These are phyloP conservation scores for Lithophane leautieri DNA, from an alignment of 2,888 invertebrate species.

Conservation along the genomic window DNA sequence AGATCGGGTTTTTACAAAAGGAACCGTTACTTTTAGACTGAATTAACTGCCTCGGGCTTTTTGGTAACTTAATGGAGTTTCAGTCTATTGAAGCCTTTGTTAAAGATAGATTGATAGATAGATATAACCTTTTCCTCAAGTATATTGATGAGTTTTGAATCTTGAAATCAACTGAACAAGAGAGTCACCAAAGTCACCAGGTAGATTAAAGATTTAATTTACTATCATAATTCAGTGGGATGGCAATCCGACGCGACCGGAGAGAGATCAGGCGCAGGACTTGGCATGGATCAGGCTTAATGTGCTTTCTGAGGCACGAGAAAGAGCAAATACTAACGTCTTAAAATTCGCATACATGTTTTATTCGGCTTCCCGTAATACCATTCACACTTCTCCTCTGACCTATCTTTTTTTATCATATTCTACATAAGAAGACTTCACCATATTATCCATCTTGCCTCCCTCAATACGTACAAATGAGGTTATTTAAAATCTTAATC, in stretches of 20 bases:
- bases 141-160: neutral
- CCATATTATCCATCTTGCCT: neutral
- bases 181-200: neutral
- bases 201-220: neutral
- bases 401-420: neutral
- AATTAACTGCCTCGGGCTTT: constrained; percentile 26
- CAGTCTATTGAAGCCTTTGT: constrained; percentile 20
- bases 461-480: constrained; percentile 33
- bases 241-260: too few relatives aligned
- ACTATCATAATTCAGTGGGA: too few relatives aligned
- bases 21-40: constrained; percentile 31
- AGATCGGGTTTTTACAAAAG: constrained; percentile 36
- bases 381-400: neutral
- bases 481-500: constrained; percentile 53
- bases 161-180: neutral
- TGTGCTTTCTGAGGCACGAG: too few relatives aligned
- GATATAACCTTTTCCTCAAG: neutral
- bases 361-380: neutral
- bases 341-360: neutral
- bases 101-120: neutral
- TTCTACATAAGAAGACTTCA: neutral
- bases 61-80: constrained; percentile 31
- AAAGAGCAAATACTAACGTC: neutral
- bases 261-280: too few relatives aligned
- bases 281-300: too few relatives aligned